A percentile compares a stretch with the other conserved stretches of the same genome.
Evolutionary conservation across 1,140 invertebrate genomes (phyloP).

Genomic region (Camponotus floridanus): DNA sequence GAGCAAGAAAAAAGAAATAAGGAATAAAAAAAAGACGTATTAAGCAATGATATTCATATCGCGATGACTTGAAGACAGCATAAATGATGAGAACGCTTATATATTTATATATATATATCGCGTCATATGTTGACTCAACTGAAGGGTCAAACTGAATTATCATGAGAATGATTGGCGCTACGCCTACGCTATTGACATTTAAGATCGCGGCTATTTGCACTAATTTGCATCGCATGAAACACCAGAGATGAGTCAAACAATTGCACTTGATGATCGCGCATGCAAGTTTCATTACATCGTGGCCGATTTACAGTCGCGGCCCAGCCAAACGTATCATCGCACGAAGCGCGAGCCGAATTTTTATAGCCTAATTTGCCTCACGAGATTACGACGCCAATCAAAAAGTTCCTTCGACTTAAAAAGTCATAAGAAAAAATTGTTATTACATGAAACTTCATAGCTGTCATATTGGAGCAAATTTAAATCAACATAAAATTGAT

Average conservation of each 20-base stretch:
- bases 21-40: neutral
- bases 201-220: constrained; percentile 33
- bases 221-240: constrained; percentile 58
- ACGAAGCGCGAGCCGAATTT: constrained; percentile 26
- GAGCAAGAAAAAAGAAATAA: neutral
- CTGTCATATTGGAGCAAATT: neutral
- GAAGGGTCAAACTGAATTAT: constrained; percentile 58
- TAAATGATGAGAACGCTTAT: neutral
- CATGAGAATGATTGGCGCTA: constrained; percentile 52
- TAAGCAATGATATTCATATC: neutral
- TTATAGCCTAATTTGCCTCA: constrained; percentile 16
- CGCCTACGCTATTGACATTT: constrained; percentile 55
- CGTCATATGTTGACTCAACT: constrained; percentile 8
- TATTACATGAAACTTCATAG: neutral
- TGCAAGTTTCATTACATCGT: constrained; percentile 25
- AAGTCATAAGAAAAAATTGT: neutral
- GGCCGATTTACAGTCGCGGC: constrained; percentile 51
- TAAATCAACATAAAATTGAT: neutral
- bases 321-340: constrained; percentile 4
- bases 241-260: constrained; percentile 67
- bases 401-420: neutral
- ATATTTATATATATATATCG: neutral
- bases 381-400: constrained; percentile 13
- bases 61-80: neutral
- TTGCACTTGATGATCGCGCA: constrained; percentile 35